A percentile compares a stretch with the other conserved stretches of the same genome.
These are phyloP conservation scores for Halichoerus grypus DNA, from an alignment of 2,113 vertebrate genomes.

Conservation along the genomic window DNA sequence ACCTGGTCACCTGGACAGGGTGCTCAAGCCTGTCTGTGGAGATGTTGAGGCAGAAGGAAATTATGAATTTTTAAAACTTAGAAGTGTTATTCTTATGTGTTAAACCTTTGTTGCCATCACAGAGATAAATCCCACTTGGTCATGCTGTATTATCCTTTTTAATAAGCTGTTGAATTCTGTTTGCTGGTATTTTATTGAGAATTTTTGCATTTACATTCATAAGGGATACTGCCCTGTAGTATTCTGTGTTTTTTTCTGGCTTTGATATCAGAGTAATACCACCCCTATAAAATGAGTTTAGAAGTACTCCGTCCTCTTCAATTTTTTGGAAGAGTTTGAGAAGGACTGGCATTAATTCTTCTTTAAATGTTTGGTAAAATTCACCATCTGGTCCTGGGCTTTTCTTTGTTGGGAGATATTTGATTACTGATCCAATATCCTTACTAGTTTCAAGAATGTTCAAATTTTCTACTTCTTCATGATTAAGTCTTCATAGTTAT, in stretches of 20 bases:
- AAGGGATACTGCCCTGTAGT: not conserved
- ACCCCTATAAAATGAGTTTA: not conserved
- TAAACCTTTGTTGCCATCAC: not conserved
- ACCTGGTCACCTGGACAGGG: not conserved
- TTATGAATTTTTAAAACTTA: not conserved
- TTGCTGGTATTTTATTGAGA: not conserved
- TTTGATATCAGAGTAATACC: not conserved
- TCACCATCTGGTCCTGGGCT: not conserved
- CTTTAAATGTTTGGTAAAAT: slow-evolving; percentile 4
- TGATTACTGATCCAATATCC: not conserved
- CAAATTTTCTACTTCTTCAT: not conserved
- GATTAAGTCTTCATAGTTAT: not conserved
- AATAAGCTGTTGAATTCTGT: not conserved
- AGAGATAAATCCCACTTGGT: not conserved
- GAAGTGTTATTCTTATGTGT: not conserved
- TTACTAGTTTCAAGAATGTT: not conserved
- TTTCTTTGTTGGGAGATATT: not conserved
- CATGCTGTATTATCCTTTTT: not conserved
- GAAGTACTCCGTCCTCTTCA: not conserved
- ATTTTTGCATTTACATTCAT: not conserved
- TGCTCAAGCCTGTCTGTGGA: not conserved
- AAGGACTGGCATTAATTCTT: not conserved
- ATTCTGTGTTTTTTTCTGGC: not conserved
- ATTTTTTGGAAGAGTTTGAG: not conserved
- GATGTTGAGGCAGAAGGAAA: not conserved